phyloP scores from a whole-genome alignment of 1,140 invertebrate genomes.

The Samia ricini region DNA sequence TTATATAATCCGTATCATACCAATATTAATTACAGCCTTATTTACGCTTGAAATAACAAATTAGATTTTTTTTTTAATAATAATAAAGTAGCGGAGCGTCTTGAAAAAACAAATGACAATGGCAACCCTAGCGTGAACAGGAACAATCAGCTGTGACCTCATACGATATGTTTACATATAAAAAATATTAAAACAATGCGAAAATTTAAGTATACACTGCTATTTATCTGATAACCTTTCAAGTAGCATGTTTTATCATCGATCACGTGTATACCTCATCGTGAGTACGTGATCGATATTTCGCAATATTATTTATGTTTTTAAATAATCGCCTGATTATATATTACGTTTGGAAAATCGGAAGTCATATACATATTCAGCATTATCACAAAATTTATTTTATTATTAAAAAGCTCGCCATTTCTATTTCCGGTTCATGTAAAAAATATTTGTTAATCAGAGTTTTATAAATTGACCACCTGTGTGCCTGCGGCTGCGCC shows the following conservation, averaged over 20 bases:
- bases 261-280: conserved; percentile 2
- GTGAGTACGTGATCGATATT: conserved; percentile 3
- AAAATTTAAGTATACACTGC: conserved; percentile 3
- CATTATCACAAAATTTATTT: too few species aligned
- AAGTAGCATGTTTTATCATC: conserved; percentile 8
- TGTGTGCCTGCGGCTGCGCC: too few species aligned
- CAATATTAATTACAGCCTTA: too few species aligned
- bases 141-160: conserved; percentile 4
- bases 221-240: conserved; percentile 11
- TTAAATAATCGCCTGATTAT: neutral
- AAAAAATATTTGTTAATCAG: too few species aligned
- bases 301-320: conserved; percentile 2
- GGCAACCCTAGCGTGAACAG: neutral
- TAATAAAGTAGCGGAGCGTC: too few species aligned
- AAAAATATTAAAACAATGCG: conserved; percentile 8
- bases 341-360: neutral
- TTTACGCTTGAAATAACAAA: too few species aligned
- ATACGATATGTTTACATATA: neutral
- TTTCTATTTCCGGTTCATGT: too few species aligned
- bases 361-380: neutral
- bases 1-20: too few species aligned
- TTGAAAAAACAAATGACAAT: neutral
- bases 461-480: too few species aligned
- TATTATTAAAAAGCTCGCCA: too few species aligned
- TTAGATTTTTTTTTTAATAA: neutral